phyloP scores from a whole-genome alignment of 2,888 invertebrate genomes.

The Podotricha telesiphe region DNA sequence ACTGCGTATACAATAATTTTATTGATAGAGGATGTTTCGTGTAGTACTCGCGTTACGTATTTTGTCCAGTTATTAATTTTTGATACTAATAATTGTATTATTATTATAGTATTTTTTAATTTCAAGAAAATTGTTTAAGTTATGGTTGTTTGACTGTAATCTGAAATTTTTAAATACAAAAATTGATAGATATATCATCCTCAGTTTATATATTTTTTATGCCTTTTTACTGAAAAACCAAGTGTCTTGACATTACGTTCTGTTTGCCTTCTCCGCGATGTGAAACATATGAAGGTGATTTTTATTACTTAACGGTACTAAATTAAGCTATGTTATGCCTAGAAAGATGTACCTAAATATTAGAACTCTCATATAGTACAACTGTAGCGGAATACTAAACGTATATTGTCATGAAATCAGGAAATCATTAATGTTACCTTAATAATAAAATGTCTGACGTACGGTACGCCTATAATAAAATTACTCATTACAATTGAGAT shows the following conservation, averaged over 20 bases:
- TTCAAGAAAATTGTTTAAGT: too few relatives aligned
- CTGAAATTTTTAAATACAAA: too few relatives aligned
- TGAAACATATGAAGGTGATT: not conserved
- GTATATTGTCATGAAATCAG: slow-evolving; percentile 14
- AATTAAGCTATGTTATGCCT: not conserved
- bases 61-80: too few relatives aligned
- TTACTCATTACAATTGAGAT: slow-evolving; percentile 7
- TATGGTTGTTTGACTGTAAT: too few relatives aligned
- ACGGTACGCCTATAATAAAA: slow-evolving; percentile 11
- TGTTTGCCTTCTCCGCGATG: not conserved
- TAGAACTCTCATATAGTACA: not conserved
- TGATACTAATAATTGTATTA: too few relatives aligned
- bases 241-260: not conserved
- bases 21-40: not conserved
- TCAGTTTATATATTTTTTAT: not conserved
- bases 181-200: too few relatives aligned
- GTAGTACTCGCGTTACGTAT: not conserved
- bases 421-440: slow-evolving; percentile 17
- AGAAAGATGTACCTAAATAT: not conserved
- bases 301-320: not conserved
- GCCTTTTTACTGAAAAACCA: not conserved
- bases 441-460: slow-evolving; percentile 7
- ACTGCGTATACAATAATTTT: not conserved
- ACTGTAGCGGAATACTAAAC: slow-evolving; percentile 3
- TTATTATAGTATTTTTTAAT: too few relatives aligned